These are phyloP conservation scores for Tetranychus urticae DNA, from an alignment of 1,140 invertebrate species.

Conservation along the genomic window DNA sequence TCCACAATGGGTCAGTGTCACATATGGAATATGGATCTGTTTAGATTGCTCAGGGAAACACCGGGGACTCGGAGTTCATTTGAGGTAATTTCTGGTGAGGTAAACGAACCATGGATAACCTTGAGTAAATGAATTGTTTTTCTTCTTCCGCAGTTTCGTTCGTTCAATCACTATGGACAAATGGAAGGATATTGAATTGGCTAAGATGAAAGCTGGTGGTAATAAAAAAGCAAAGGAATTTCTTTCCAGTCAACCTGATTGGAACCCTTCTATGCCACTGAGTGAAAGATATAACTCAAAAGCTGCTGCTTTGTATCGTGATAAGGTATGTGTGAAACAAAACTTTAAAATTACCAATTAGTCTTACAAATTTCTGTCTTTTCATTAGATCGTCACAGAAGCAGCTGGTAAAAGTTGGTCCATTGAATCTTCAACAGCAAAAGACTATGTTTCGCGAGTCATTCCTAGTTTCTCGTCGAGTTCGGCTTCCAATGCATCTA, in stretches of 20 bases:
- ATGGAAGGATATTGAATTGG: conserved; percentile 89
- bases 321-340: conserved; percentile 43
- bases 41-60: conserved; percentile 98
- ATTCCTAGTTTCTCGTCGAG: conserved; percentile 16
- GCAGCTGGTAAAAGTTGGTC: conserved; percentile 74
- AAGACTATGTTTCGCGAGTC: conserved; percentile 24
- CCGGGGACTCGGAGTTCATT: conserved; percentile 80
- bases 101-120: too few species aligned
- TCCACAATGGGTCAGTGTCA: conserved; percentile 97
- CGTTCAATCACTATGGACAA: conserved; percentile 92
- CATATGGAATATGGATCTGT: conserved; percentile 98
- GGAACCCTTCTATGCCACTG: conserved; percentile 49
- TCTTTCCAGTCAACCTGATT: conserved; percentile 68
- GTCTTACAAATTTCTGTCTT: neutral
- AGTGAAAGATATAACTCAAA: conserved; percentile 77
- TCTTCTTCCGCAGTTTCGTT: conserved; percentile 41
- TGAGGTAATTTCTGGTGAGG: conserved; percentile 24
- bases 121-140: too few species aligned
- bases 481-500: conserved; percentile 1
- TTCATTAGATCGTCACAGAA: conserved; percentile 48
- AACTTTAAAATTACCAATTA: neutral
- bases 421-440: conserved; percentile 39
- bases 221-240: conserved; percentile 91
- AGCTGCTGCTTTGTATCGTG: conserved; percentile 79
- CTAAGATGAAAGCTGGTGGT: conserved; percentile 95